A percentile compares a stretch with the other conserved stretches of the same genome.
phyloP scores from a whole-genome alignment of 2,888 invertebrate genomes.

The Spodoptera picta region DNA sequence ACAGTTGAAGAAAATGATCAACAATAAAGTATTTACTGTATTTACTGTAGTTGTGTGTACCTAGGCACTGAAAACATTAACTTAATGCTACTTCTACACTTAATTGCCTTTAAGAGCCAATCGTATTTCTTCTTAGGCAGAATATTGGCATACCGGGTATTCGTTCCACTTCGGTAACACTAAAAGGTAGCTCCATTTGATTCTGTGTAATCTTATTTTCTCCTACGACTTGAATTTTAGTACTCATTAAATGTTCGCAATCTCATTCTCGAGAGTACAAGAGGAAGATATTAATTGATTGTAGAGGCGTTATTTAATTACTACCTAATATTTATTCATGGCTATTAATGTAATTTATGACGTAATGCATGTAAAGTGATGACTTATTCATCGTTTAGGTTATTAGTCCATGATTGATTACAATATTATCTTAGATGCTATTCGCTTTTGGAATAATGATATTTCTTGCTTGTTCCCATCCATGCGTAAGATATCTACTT shows the following conservation, averaged over 20 bases:
- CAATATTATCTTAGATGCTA: too few relatives aligned
- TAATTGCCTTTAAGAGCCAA: constrained; percentile 3
- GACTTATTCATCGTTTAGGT: constrained; percentile 3
- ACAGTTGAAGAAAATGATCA: too few relatives aligned
- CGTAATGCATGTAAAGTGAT: background rate
- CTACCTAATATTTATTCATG: constrained; percentile 17
- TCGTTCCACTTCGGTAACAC: constrained; percentile 14
- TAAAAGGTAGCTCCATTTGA: constrained; percentile 26
- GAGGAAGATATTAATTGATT: constrained; percentile 53
- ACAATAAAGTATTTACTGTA: too few relatives aligned
- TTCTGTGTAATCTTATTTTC: constrained; percentile 40
- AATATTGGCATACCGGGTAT: background rate
- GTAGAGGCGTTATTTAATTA: constrained; percentile 39
- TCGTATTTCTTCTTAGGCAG: constrained; percentile 16
- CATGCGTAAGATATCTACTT: too few relatives aligned
- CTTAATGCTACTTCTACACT: constrained; percentile 2
- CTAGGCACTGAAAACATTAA: too few relatives aligned
- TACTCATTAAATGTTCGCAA: constrained; percentile 52
- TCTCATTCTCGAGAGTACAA: constrained; percentile 37
- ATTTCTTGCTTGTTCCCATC: too few relatives aligned
- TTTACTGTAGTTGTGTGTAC: too few relatives aligned
- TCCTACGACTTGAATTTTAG: constrained; percentile 35
- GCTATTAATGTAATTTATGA: constrained; percentile 21
- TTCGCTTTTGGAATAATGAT: too few relatives aligned
- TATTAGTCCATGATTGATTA: background rate